Evolutionary conservation across 1,140 invertebrate species (phyloP).

Genomic region (Zaprionus inermis): DNA sequence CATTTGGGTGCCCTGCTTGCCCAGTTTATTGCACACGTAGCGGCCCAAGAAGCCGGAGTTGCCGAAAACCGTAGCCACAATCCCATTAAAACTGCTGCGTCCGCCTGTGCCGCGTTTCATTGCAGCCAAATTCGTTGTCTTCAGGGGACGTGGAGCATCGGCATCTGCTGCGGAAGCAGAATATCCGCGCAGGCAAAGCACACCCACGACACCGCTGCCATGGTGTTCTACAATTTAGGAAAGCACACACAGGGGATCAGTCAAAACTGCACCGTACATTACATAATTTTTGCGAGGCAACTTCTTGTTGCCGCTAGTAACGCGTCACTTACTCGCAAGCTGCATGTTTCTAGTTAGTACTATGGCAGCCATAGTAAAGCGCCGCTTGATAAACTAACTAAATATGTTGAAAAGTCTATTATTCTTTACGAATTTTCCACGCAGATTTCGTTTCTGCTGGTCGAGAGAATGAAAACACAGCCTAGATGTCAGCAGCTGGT

Average conservation of each 20-base stretch:
- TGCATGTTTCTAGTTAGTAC: conserved; percentile 78
- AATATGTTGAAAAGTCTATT: conserved; percentile 17
- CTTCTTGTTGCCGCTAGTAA: background rate
- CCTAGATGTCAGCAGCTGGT: conserved; percentile 20
- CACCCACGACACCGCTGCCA: conserved; percentile 71
- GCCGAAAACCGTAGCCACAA: conserved; percentile 99
- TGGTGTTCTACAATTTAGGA: conserved; percentile 65
- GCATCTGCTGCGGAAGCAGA: conserved; percentile 40
- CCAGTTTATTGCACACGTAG: conserved; percentile 94
- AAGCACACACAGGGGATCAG: conserved; percentile 20
- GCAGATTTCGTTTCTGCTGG: conserved; percentile 38
- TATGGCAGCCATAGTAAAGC: conserved; percentile 71
- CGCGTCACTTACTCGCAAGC: conserved; percentile 73
- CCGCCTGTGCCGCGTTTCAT: conserved; percentile 96
- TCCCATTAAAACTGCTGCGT: conserved; percentile 97
- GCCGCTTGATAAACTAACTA: conserved; percentile 36
- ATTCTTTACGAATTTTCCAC: conserved; percentile 29
- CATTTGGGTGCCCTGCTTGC: conserved; percentile 94
- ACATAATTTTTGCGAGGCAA: conserved; percentile 63
- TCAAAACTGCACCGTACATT: conserved; percentile 49
- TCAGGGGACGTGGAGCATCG: conserved; percentile 74
- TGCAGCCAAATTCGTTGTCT: conserved; percentile 85
- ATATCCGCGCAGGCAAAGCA: conserved; percentile 70
- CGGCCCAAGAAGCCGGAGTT: conserved; percentile 94
- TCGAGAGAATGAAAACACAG: conserved; percentile 50